Evolutionary conservation across 2,113 vertebrate genomes (phyloP), one percentile per base, ranked within the genome.

Genomic region (Artemisiospiza belli): DNA sequence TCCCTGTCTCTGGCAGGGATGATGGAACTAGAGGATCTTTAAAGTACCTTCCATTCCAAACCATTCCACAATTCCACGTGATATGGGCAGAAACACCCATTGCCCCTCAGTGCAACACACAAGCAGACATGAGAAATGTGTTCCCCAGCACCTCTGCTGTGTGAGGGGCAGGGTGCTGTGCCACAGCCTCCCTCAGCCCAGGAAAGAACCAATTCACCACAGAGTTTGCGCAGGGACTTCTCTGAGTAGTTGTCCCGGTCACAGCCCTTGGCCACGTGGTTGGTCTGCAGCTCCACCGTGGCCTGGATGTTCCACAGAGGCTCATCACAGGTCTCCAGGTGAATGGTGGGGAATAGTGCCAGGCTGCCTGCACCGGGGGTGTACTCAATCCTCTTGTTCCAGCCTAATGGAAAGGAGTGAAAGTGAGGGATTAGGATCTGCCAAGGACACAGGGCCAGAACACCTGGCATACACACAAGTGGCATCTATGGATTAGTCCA

Each of bases 251-350:
- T 99, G 96, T 99, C 99, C 10, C 99, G 97, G 96, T 99, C 99
- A 9, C 99, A 99, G 94, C 99, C 99, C 97, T 99, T 99, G 95
- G 99, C 99, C 58, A 99, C 99, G 0, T 99, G 99, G 92, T 98
- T 99, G 2, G 99, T 99, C 98, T 99, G 99, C 83, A 99, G 98
- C 93, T 99, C 99, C 91, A 99, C 99, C 3, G 98, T 99, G 94
- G 99, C 99, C 98, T 99, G 99, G 96, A 99, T 99, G 97, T 99
- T 99, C 99, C 99, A 99, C 23, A 99, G 98, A 0, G 99, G 99
- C 70, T 99, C 99, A n/a, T 99, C 99, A 13, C 99, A 99, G 19
- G 99, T 99, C 98, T 99, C 99, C 97, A 99, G 83, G 86, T 98
- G 99, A 94, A 99, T 98, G 89, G 96, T 98, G 81, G 99, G 99